Evolutionary conservation across 1,140 invertebrate genomes (phyloP).

Genomic region (Papilio helenus): DNA sequence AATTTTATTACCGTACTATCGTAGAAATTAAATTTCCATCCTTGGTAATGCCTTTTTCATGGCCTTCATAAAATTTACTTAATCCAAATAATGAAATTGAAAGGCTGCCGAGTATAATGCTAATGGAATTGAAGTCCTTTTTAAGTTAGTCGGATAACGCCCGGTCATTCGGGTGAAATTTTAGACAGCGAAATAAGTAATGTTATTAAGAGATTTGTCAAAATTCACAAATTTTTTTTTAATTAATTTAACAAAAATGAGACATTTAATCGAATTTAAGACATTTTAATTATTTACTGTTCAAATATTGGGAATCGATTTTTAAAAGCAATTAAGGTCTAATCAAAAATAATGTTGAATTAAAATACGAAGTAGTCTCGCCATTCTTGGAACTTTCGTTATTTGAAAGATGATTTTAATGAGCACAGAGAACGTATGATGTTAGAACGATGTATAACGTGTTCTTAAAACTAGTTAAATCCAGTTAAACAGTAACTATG

Average conservation of each 20-base stretch:
- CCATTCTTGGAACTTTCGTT: neutral
- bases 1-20: conserved; percentile 28
- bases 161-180: conserved; percentile 37
- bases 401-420: neutral
- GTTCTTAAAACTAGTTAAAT: neutral
- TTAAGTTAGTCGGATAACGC: conserved; percentile 36
- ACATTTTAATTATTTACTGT: neutral
- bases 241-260: neutral
- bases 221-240: neutral
- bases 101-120: conserved; percentile 38
- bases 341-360: neutral
- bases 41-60: conserved; percentile 35
- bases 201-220: conserved; percentile 14
- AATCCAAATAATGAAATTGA: conserved; percentile 40
- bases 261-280: neutral
- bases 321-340: neutral
- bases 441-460: too few species aligned
- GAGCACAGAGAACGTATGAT: too few species aligned
- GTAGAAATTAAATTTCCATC: conserved; percentile 33
- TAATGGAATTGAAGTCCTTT: conserved; percentile 41
- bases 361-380: neutral
- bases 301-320: too few species aligned
- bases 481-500: neutral
- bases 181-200: conserved; percentile 33
- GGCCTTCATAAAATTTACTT: conserved; percentile 37